Conservation (phyloP, 2,888 invertebrate genomes). For the Apodemia zela region DNA sequence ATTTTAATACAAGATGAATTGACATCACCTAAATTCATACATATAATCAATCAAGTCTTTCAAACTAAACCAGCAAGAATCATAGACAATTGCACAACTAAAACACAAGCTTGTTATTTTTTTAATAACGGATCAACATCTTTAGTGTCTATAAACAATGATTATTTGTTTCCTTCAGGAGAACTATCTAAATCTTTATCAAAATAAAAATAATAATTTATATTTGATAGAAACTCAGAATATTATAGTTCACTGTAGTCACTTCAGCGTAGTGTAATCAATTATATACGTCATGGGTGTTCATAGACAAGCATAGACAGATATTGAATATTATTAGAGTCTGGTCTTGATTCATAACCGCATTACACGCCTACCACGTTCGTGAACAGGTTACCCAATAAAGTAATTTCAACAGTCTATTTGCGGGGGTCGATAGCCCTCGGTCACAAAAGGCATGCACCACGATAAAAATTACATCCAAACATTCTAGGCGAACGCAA, state of each 20-base stretch:
- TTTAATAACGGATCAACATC: neutral
- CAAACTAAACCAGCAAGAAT: too few species aligned
- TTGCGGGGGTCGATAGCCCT: constrained; percentile 64
- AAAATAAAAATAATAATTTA: too few species aligned
- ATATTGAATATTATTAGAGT: constrained; percentile 44
- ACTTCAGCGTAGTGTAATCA: neutral
- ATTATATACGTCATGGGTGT: constrained; percentile 22
- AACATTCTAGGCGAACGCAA: neutral
- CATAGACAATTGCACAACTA: too few species aligned
- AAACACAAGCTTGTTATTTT: neutral
- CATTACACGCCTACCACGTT: constrained; percentile 60
- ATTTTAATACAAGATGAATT: too few species aligned
- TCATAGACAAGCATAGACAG: constrained; percentile 33
- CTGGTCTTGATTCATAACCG: constrained; percentile 55
- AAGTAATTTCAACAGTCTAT: constrained; percentile 68
- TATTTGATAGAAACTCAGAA: neutral
- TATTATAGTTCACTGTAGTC: neutral
- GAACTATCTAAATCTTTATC: too few species aligned
- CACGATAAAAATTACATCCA: constrained; percentile 8
- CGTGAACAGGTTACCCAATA: constrained; percentile 71
- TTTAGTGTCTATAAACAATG: too few species aligned
- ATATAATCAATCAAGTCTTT: too few species aligned
- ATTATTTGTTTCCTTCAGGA: too few species aligned
- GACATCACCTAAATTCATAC: too few species aligned
- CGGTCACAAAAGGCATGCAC: constrained; percentile 62